A percentile compares a stretch with the other conserved stretches of the same genome.
Conservation (phyloP, 2,113 vertebrate species). For the Oryzias celebensis region DNA sequence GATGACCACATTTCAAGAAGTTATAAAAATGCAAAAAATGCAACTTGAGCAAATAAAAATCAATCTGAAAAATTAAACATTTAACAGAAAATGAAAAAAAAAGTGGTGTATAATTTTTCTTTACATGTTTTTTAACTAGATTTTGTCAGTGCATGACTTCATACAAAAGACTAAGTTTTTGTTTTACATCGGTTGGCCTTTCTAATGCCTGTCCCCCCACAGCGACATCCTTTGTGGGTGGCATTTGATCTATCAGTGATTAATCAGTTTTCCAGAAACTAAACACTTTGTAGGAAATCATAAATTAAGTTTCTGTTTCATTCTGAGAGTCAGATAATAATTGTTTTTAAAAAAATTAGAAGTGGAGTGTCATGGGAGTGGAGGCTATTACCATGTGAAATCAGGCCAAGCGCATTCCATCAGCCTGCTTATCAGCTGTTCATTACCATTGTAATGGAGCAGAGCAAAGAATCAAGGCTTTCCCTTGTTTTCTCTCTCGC, state of each 20-base stretch:
- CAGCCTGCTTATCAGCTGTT: conserved; percentile 53
- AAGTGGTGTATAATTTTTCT: too few relatives aligned
- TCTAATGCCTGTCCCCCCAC: conserved; percentile 13
- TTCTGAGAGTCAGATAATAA: conserved; percentile 28
- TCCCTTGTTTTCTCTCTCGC: conserved; percentile 10
- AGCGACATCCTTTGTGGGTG: conserved; percentile 16
- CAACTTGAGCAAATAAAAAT: too few relatives aligned
- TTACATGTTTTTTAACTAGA: too few relatives aligned
- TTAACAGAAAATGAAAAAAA: too few relatives aligned
- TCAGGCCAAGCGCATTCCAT: conserved; percentile 31
- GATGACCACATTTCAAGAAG: too few relatives aligned
- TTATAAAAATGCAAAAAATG: too few relatives aligned
- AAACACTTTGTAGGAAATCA: conserved; percentile 24
- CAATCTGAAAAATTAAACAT: too few relatives aligned
- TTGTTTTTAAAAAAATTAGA: conserved; percentile 27
- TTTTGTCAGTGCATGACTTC: too few relatives aligned
- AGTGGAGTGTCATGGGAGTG: conserved; percentile 16
- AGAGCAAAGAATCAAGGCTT: conserved; percentile 14
- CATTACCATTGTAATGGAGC: conserved; percentile 52
- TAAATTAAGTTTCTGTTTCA: conserved; percentile 40
- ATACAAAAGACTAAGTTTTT: too few relatives aligned
- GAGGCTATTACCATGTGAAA: conserved; percentile 42
- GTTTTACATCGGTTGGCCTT: not conserved
- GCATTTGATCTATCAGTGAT: conserved; percentile 29
- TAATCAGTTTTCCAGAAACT: conserved; percentile 38